A percentile compares a stretch with the other conserved stretches of the same genome.
These are phyloP conservation scores for Mixornis gularis DNA, from an alignment of 2,113 vertebrate species.

Conservation along the genomic window DNA sequence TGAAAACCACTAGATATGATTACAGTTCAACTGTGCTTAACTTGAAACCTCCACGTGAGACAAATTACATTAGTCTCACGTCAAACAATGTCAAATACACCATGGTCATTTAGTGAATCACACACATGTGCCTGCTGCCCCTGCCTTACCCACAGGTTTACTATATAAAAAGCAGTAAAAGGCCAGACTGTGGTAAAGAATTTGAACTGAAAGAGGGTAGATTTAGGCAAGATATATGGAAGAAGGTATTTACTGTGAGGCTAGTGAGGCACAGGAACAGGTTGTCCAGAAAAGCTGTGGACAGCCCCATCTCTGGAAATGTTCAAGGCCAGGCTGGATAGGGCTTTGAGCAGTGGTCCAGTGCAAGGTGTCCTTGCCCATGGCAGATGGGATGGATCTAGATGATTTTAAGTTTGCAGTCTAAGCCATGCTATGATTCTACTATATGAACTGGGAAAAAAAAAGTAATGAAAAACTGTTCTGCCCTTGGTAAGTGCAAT, in stretches of 20 bases:
- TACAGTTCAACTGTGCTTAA: background rate
- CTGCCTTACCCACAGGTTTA: background rate
- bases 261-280: background rate
- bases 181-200: background rate
- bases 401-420: background rate
- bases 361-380: background rate
- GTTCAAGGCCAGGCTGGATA: background rate
- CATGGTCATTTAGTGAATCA: background rate
- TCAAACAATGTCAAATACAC: background rate
- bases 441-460: background rate
- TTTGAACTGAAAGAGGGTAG: background rate
- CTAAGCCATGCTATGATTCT: background rate
- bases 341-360: background rate
- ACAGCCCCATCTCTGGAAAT: background rate
- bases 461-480: background rate
- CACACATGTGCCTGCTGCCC: background rate
- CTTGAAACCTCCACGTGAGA: background rate
- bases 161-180: background rate
- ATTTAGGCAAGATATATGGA: background rate
- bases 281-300: background rate
- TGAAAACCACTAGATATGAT: background rate
- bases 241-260: background rate
- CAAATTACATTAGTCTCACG: background rate
- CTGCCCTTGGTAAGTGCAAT: background rate
- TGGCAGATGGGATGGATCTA: no score